Evolutionary conservation across 2,888 invertebrate genomes (phyloP).

Genomic region (Dione juno): DNA sequence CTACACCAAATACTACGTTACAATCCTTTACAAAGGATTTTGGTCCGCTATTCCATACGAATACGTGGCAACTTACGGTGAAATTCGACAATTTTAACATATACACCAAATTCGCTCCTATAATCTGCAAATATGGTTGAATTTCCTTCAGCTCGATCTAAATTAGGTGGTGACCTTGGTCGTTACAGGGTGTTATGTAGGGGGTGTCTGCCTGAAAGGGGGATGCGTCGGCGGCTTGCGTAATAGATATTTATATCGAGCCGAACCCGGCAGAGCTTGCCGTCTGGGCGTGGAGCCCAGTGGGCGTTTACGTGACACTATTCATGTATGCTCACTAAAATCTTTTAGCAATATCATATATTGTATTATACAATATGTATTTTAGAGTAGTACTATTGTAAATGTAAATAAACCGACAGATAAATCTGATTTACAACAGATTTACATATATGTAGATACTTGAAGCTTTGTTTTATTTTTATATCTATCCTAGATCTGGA

Average conservation of each 20-base stretch:
- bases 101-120: slow-evolving; percentile 50
- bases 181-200: slow-evolving; percentile 61
- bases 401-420: not conserved
- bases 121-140: slow-evolving; percentile 44
- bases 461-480: no score
- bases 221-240: slow-evolving; percentile 70
- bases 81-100: slow-evolving; percentile 27
- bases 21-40: slow-evolving; percentile 50
- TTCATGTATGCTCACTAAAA: slow-evolving; percentile 13
- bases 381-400: not conserved
- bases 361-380: not conserved
- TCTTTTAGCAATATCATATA: not conserved
- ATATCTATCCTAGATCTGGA: no score
- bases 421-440: no score
- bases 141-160: slow-evolving; percentile 47
- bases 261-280: slow-evolving; percentile 39
- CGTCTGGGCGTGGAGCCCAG: slow-evolving; percentile 35
- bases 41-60: slow-evolving; percentile 50
- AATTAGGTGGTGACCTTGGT: slow-evolving; percentile 72
- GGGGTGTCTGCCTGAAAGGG: slow-evolving; percentile 63
- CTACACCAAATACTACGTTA: slow-evolving; percentile 57
- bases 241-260: slow-evolving; percentile 75
- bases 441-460: no score
- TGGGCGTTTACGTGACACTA: slow-evolving; percentile 21
- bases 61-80: slow-evolving; percentile 42